Evolutionary conservation across 2,888 invertebrate genomes (phyloP), one percentile per base, ranked within the genome.

Genomic region (Mechanitis mazaeus): DNA sequence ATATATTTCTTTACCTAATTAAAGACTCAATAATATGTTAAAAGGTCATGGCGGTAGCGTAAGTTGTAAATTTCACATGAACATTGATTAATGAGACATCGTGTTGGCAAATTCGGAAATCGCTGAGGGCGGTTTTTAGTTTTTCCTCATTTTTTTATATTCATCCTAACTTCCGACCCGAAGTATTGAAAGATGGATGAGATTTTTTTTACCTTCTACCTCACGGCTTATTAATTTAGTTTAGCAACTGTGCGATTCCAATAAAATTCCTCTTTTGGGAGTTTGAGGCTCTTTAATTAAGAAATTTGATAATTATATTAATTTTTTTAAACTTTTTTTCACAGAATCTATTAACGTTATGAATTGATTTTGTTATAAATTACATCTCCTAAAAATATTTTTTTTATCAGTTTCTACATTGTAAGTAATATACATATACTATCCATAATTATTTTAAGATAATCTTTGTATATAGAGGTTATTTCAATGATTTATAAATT

Each of bases 151-250:
- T 57, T 54, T 61, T 57, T 57, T 45, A 46, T 33, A 46, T 56
- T 33, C 46, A 28, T 38, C 38, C 53, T 57, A 61, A 53, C 57
- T 57, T 46, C 35, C 59, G 46, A 31, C 57, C 57, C 57, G 31
- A 54, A 54, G 55, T 64, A 61, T 55, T 60, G 67, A 55, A 58
- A 64, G 66, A 67, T 67, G 62, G 65, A 67, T 67, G 67, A 65
- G 62, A 59, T 65, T 68, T 66, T 62, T 64, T 66, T 65, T 65
- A 59, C 60, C 60, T 65, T 64, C 11, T 11, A 50, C 50, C 31
- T 50, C 28, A 5, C 11, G 31, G 9, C 31, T 7, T 50, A 50
- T 50, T 50, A 31, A 50, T 50, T 50, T 50, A 31, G 50, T 50
- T 50, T 31, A 50, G 31, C 28, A 50, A 50, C 50, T 50, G 31